Evolutionary conservation across 2,888 invertebrate genomes (phyloP).

Genomic region (Alviniconcha strummeri): DNA sequence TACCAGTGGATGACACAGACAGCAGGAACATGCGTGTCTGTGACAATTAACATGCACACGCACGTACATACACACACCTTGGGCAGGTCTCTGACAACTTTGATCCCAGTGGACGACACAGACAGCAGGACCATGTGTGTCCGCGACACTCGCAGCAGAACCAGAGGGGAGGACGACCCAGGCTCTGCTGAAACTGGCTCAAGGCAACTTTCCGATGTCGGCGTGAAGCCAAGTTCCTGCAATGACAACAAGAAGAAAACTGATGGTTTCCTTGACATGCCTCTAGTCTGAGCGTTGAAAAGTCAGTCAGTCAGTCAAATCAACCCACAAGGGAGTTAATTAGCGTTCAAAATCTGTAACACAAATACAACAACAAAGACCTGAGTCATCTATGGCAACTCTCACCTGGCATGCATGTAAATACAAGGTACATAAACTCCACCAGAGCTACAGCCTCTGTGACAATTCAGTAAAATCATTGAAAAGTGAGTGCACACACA

Average conservation of each 20-base stretch:
- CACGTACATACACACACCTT: slow-evolving; percentile 42
- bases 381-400: too few species aligned
- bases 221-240: slow-evolving; percentile 51
- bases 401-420: too few species aligned
- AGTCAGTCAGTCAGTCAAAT: too few species aligned
- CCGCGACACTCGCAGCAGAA: slow-evolving; percentile 45
- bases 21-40: not conserved
- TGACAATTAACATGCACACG: not conserved
- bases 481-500: too few species aligned
- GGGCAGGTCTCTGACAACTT: slow-evolving; percentile 53
- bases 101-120: slow-evolving; percentile 42
- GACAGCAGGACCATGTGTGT: slow-evolving; percentile 48
- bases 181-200: slow-evolving; percentile 34
- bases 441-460: too few species aligned
- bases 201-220: slow-evolving; percentile 40
- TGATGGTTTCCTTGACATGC: too few species aligned
- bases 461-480: too few species aligned
- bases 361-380: too few species aligned
- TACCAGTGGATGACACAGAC: not conserved
- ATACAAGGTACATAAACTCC: too few species aligned
- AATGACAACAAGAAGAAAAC: not conserved
- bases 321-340: too few species aligned
- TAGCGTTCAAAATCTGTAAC: too few species aligned
- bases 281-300: too few species aligned
- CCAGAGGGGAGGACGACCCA: slow-evolving; percentile 23